Evolutionary conservation across 1,140 invertebrate genomes (phyloP), one percentile per base, ranked within the genome.

Genomic region (Lordiphosa stackelbergi): DNA sequence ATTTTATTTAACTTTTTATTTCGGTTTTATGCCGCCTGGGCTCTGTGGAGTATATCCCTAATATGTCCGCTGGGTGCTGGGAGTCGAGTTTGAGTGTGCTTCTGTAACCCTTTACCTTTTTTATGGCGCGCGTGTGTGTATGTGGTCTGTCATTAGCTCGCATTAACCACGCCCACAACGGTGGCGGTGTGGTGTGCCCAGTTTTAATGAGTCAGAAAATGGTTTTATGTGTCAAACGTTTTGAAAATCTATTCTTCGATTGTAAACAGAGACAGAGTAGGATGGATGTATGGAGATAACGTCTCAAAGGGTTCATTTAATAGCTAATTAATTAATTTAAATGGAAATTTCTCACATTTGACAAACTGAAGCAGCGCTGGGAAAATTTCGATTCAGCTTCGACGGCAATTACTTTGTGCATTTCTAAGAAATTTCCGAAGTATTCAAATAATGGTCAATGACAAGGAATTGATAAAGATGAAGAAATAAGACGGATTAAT

Each of bases 171-270:
- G 54, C 62, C 63, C 62, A 51, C 45, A 66, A 46, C 34, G 62
- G 53, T 53, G 35, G 47, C 5, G 22, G 22, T 5, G 22, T 5
- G 22, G 4, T 24, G 5, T 24, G 4, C 47, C 64, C 54, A 48
- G 43, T 34, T 69, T 69, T 69, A 69, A 79, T 75, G 77, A 78
- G 75, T 81, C 70, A 66, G 70, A 78, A 79, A 79, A 79, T 62
- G 72, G 66, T 75, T 83, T 81, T 71, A 81, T 81, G 77, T 81
- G 66, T 75, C 72, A 75, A 81, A 83, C 79, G 79, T 77, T 52
- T 83, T 83, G 73, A 66, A 74, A 73, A 73, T 42, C 64, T 63
- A 66, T 72, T 66, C 60, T 53, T 48, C 49, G 63, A 55, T 47
- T 53, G 58, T 35, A 52, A 68, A 38, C 52, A 54, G 45, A 53